These are phyloP conservation scores for Rachycentron canadum DNA, from an alignment of 2,797 vertebrate genomes.

Conservation along the genomic window DNA sequence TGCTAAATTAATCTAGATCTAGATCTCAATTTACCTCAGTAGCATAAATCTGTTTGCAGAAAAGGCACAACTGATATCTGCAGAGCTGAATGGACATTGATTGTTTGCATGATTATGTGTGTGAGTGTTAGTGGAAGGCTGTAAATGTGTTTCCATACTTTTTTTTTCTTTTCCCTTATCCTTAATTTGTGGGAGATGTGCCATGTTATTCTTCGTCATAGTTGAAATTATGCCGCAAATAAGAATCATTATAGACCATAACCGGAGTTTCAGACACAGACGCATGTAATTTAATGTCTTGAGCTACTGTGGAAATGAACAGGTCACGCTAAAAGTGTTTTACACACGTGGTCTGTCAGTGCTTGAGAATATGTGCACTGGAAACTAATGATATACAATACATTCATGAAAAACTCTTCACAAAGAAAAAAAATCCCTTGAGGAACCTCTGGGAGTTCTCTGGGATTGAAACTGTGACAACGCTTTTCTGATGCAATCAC, in stretches of 20 bases:
- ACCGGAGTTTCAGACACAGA: slow-evolving; percentile 31
- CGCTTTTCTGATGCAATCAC: slow-evolving; percentile 48
- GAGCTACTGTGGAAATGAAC: slow-evolving; percentile 46
- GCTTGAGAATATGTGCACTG: slow-evolving; percentile 19
- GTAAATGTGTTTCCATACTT: slow-evolving; percentile 28
- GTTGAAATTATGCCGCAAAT: slow-evolving; percentile 50
- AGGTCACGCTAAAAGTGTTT: slow-evolving; percentile 60
- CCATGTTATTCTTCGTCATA: slow-evolving; percentile 45
- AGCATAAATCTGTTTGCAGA: slow-evolving; percentile 68
- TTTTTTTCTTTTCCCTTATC: slow-evolving; percentile 30
- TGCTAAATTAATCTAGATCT: slow-evolving; percentile 72
- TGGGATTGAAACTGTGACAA: slow-evolving; percentile 31
- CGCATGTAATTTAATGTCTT: slow-evolving; percentile 41
- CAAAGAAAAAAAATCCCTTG: slow-evolving; percentile 28
- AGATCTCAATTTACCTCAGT: slow-evolving; percentile 69
- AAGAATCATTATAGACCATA: slow-evolving; percentile 43
- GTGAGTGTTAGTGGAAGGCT: slow-evolving; percentile 35
- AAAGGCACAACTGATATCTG: slow-evolving; percentile 56
- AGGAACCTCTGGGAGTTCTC: slow-evolving; percentile 34
- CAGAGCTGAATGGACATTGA: slow-evolving; percentile 62
- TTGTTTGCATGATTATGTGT: slow-evolving; percentile 61
- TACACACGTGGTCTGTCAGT: slow-evolving; percentile 31
- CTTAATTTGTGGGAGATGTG: slow-evolving; percentile 49
- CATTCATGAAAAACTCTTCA: slow-evolving; percentile 48
- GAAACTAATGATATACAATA: slow-evolving; percentile 61